Conservation (phyloP, 2,888 invertebrate genomes). For the Polydesmus complanatus region DNA sequence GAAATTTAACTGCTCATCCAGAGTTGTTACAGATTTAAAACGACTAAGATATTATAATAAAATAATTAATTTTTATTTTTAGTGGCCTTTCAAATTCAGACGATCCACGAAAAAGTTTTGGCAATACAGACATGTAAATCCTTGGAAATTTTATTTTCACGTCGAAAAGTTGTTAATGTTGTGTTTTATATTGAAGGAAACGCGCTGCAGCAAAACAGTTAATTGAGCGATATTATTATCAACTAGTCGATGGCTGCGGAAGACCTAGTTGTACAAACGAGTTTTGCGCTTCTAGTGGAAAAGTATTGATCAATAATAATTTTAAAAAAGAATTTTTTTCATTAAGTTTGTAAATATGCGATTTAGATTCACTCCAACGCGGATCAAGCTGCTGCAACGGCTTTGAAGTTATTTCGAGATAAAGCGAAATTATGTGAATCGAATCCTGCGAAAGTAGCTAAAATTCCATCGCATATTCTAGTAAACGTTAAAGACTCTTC, state of each 20-base stretch:
- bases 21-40: no score
- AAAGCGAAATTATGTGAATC: conserved; percentile 31
- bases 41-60: no score
- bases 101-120: not conserved
- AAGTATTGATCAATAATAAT: conserved; percentile 38
- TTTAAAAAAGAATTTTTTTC: not conserved
- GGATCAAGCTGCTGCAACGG: conserved; percentile 80
- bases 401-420: conserved; percentile 49
- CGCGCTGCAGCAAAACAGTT: conserved; percentile 55
- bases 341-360: conserved; percentile 21
- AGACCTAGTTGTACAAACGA: conserved; percentile 72
- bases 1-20: no score
- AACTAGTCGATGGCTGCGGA: conserved; percentile 82
- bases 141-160: not conserved
- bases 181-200: conserved; percentile 25
- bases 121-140: conserved; percentile 8
- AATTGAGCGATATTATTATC: conserved; percentile 84
- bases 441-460: conserved; percentile 26
- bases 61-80: conserved; percentile 10
- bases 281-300: conserved; percentile 78
- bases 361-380: conserved; percentile 39
- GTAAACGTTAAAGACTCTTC: conserved; percentile 2
- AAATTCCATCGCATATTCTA: conserved; percentile 16
- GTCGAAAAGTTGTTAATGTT: not conserved
- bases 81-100: not conserved